A percentile compares a stretch with the other conserved stretches of the same genome.
phyloP scores from a whole-genome alignment of 2,888 invertebrate genomes.

The Meteorus colon region DNA sequence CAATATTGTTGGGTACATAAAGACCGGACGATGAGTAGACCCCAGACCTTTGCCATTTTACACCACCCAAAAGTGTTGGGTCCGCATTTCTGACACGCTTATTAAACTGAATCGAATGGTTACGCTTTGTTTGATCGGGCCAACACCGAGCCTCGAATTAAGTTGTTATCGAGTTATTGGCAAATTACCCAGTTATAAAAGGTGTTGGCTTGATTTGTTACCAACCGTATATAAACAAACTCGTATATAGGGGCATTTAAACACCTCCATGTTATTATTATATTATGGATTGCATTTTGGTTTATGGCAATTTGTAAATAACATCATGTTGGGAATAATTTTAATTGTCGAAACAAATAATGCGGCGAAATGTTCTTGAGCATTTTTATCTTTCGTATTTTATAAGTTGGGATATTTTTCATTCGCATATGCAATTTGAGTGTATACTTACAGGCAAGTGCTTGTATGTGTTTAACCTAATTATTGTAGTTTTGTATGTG shows the following conservation, averaged over 20 bases:
- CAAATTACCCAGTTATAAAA: constrained; percentile 62
- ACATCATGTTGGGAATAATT: constrained; percentile 11
- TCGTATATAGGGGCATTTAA: constrained; percentile 19
- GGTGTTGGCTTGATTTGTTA: constrained; percentile 69
- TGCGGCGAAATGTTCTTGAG: not conserved
- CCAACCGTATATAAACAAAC: constrained; percentile 27
- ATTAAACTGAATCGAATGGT: constrained; percentile 66
- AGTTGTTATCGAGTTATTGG: constrained; percentile 67
- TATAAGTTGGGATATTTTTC: not conserved
- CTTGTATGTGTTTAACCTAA: too few relatives aligned
- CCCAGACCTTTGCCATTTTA: constrained; percentile 28
- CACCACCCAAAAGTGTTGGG: constrained; percentile 38
- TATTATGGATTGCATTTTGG: not conserved
- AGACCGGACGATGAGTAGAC: constrained; percentile 34
- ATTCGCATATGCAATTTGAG: constrained; percentile 15
- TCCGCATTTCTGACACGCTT: constrained; percentile 47
- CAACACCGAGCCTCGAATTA: constrained; percentile 65
- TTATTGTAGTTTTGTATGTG: too few relatives aligned
- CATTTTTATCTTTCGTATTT: constrained; percentile 7
- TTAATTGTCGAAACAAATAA: constrained; percentile 23
- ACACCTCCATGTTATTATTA: constrained; percentile 20
- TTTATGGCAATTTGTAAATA: constrained; percentile 7
- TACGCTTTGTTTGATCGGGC: constrained; percentile 68
- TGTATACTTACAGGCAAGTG: too few relatives aligned
- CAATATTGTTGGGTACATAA: constrained; percentile 34